A percentile compares a stretch with the other conserved stretches of the same genome.
phyloP scores from a whole-genome alignment of 2,113 vertebrate species.

The Patagioenas fasciata region DNA sequence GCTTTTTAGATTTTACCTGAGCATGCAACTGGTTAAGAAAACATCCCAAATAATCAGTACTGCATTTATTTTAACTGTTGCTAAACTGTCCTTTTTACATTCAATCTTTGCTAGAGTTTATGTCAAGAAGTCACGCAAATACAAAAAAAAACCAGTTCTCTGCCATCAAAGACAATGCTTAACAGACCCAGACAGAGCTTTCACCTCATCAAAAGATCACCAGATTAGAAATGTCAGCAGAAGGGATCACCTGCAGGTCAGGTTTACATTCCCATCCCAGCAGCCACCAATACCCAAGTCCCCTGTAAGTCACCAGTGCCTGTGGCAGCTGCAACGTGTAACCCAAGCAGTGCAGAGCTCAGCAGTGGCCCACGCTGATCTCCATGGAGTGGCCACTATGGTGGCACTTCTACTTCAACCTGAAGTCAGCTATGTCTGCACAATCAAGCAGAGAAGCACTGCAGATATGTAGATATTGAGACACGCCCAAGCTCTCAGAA shows the following conservation, averaged over 20 bases:
- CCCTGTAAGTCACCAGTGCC: too few relatives aligned
- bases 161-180: background rate
- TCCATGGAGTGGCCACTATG: background rate
- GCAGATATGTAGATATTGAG: fast-evolving
- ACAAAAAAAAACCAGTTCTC: background rate
- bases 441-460: background rate
- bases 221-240: background rate
- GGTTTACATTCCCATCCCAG: background rate
- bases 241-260: background rate
- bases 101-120: background rate
- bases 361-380: background rate
- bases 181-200: background rate
- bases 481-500: background rate
- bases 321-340: background rate
- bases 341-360: background rate
- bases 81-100: background rate
- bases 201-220: background rate
- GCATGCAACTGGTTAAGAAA: background rate
- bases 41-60: background rate
- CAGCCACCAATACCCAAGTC: fast-evolving
- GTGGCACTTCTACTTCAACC: background rate
- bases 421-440: background rate
- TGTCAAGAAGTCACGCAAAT: background rate
- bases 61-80: background rate
- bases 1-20: background rate